phyloP scores from a whole-genome alignment of 2,797 vertebrate genomes.

The Odontamblyopus rebecca region DNA sequence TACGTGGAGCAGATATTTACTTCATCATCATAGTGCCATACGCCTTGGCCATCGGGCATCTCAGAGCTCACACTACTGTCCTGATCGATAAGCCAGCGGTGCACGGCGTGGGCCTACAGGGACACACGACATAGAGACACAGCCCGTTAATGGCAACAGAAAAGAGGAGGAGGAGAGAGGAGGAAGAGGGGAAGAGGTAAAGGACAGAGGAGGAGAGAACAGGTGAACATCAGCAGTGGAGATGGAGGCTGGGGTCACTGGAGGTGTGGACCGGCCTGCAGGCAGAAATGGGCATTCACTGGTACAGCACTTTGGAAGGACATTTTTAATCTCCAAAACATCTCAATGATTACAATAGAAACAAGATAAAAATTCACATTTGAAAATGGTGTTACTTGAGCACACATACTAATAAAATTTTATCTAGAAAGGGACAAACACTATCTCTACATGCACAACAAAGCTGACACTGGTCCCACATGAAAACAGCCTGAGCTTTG shows the following conservation, averaged over 20 bases:
- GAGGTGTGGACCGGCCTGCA: background rate
- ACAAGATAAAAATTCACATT: background rate
- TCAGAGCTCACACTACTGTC: constrained; percentile 88
- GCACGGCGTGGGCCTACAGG: constrained; percentile 85
- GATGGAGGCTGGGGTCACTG: constrained; percentile 1
- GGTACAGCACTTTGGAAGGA: background rate
- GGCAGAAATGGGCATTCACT: background rate
- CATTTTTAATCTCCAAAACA: too few relatives aligned
- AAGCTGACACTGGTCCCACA: too few relatives aligned
- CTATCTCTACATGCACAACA: too few relatives aligned
- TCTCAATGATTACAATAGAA: background rate
- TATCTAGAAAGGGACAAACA: background rate
- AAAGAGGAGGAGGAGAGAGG: constrained; percentile 17
- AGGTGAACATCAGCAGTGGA: constrained; percentile 2
- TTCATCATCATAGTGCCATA: constrained; percentile 88
- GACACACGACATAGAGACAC: constrained; percentile 85
- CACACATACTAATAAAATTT: background rate
- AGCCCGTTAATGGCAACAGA: constrained; percentile 79
- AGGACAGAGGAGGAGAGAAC: background rate
- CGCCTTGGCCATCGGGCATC: constrained; percentile 85
- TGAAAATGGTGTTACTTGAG: background rate
- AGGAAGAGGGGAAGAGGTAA: background rate
- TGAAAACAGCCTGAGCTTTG: too few relatives aligned
- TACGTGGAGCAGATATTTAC: constrained; percentile 87
- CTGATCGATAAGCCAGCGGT: constrained; percentile 88